A percentile compares a stretch with the other conserved stretches of the same genome.
Evolutionary conservation across 2,113 vertebrate genomes (phyloP).

Genomic region (Thomomys bottae): DNA sequence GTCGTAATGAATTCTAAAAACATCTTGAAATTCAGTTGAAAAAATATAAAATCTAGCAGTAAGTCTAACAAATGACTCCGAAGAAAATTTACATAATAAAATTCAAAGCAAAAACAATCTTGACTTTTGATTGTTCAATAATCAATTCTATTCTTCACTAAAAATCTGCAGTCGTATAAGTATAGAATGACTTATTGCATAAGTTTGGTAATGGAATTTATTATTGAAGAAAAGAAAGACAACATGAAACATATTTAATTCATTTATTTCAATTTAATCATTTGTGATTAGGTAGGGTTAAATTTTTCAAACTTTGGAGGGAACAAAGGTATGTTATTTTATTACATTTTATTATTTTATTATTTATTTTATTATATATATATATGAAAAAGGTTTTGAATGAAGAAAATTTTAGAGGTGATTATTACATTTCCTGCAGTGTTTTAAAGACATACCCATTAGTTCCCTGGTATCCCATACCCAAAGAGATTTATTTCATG

Average conservation of each 20-base stretch:
- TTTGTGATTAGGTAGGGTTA: background rate
- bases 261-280: slow-evolving; percentile 8
- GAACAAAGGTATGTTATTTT: no score
- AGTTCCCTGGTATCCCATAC: background rate
- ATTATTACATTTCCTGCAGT: background rate
- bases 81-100: slow-evolving; percentile 27
- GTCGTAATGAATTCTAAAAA: background rate
- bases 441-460: background rate
- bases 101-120: background rate
- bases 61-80: background rate
- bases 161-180: background rate
- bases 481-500: no score
- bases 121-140: background rate
- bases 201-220: background rate
- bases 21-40: background rate
- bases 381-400: background rate
- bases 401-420: background rate
- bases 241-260: background rate
- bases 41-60: background rate
- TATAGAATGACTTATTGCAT: background rate
- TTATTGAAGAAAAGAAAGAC: background rate
- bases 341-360: no score
- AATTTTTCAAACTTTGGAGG: background rate
- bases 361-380: no score
- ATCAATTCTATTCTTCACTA: background rate